Evolutionary conservation across 2,888 invertebrate species (phyloP).

Genomic region (Aspidiotus destructor): DNA sequence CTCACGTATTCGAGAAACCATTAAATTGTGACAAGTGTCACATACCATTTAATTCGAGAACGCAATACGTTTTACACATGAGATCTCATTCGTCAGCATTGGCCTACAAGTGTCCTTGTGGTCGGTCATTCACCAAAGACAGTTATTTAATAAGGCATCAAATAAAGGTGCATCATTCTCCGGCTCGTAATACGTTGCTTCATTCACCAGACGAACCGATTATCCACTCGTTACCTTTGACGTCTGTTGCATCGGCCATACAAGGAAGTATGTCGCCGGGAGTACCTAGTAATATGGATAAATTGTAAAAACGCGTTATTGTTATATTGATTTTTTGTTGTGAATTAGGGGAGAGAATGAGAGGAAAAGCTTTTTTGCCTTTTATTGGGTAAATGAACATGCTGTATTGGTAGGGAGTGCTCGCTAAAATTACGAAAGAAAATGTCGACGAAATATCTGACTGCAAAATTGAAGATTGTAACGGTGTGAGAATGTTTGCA

Average conservation of each 20-base stretch:
- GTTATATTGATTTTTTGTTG: no score
- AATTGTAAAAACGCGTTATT: constrained; percentile 9
- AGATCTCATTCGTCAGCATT: constrained; percentile 58
- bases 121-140: constrained; percentile 63
- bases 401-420: no score
- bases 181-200: constrained; percentile 2
- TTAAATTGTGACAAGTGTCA: constrained; percentile 62
- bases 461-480: no score
- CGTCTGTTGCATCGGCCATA: constrained; percentile 9
- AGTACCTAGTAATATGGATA: constrained; percentile 16
- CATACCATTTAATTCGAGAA: constrained; percentile 63
- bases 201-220: neutral
- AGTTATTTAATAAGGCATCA: constrained; percentile 69
- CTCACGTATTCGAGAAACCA: constrained; percentile 66
- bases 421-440: no score
- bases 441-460: no score
- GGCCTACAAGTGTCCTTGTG: constrained; percentile 65
- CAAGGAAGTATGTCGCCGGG: constrained; percentile 14
- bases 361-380: no score
- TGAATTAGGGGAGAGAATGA: no score
- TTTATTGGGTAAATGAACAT: no score
- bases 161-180: constrained; percentile 54
- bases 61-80: constrained; percentile 65
- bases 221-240: neutral
- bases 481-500: no score